phyloP scores from a whole-genome alignment of 30 jellyfish, hydroid and myxozoan genomes.

The Catostylus mosaicus region DNA sequence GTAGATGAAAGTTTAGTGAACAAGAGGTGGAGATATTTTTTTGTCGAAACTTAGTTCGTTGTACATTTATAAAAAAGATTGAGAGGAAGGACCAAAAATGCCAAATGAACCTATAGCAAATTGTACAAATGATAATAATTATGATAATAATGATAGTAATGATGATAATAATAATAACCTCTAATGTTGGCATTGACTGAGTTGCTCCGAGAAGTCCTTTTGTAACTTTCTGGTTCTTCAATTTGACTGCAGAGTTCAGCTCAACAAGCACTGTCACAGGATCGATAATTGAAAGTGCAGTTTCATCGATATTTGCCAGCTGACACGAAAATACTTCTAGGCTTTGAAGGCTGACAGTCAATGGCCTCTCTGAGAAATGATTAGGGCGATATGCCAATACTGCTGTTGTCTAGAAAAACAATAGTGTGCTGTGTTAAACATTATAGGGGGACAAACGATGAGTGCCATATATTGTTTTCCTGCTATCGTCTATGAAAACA shows the following conservation, averaged over 20 bases:
- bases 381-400: slow-evolving; percentile 96
- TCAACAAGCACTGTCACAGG: slow-evolving; percentile 95
- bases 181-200: slow-evolving; percentile 75
- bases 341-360: slow-evolving; percentile 94
- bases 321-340: slow-evolving; percentile 93
- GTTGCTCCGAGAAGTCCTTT: slow-evolving; percentile 85
- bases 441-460: too few relatives aligned
- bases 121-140: too few relatives aligned
- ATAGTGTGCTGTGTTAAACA: too few relatives aligned
- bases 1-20: too few relatives aligned
- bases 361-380: slow-evolving; percentile 87
- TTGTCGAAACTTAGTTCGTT: too few relatives aligned
- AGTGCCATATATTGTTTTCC: too few relatives aligned
- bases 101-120: too few relatives aligned
- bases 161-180: slow-evolving; percentile 57
- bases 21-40: too few relatives aligned
- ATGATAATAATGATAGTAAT: too few relatives aligned
- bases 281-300: slow-evolving; percentile 97
- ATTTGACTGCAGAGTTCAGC: slow-evolving; percentile 82
- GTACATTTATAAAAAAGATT: too few relatives aligned
- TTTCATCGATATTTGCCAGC: slow-evolving; percentile 88
- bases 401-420: slow-evolving; percentile 87
- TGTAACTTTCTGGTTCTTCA: slow-evolving; percentile 49
- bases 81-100: too few relatives aligned
- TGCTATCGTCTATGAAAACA: too few relatives aligned